Conservation (phyloP, 2,888 invertebrate species). For the Drosophila nr. perissopoda region DNA sequence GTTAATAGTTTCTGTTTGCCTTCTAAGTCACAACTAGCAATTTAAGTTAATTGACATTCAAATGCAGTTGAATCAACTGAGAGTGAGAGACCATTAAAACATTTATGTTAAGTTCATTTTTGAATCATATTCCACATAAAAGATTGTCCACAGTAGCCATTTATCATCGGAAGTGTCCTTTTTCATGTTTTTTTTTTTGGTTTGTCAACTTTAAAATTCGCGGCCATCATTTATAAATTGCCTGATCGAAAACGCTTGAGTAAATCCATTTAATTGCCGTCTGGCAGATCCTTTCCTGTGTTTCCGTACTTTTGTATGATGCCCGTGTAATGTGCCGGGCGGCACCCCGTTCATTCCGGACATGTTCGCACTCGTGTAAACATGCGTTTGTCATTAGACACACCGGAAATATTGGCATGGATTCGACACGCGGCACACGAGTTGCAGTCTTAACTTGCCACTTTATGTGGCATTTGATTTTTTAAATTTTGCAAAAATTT, state of each 20-base stretch:
- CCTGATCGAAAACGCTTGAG: conserved; percentile 69
- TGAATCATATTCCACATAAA: conserved; percentile 7
- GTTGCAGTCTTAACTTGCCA: conserved; percentile 49
- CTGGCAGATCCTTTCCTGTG: conserved; percentile 37
- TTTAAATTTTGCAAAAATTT: conserved; percentile 63
- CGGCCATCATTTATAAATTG: conserved; percentile 80
- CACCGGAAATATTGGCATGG: conserved; percentile 76
- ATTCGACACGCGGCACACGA: conserved; percentile 76
- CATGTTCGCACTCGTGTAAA: conserved; percentile 80
- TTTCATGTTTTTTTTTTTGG: background rate
- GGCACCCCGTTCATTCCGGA: conserved; percentile 69
- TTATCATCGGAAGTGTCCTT: conserved; percentile 47
- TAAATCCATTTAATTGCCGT: conserved; percentile 78
- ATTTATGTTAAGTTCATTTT: conserved; percentile 9
- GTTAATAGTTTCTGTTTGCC: conserved; percentile 70
- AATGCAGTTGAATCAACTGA: conserved; percentile 78
- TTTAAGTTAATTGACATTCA: conserved; percentile 79
- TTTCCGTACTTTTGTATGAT: conserved; percentile 39
- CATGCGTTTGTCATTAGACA: conserved; percentile 82
- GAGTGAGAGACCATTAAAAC: background rate
- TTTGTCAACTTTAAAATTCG: conserved; percentile 38
- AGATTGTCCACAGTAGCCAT: conserved; percentile 50
- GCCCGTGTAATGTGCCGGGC: conserved; percentile 67
- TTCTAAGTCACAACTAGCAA: conserved; percentile 76
- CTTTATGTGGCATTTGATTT: conserved; percentile 77